Percentiles rank a stretch among this genome's conserved stretches.
These are phyloP conservation scores for Tigriopus japonicus DNA, from an alignment of 1,140 invertebrate genomes.

Conservation along the genomic window DNA sequence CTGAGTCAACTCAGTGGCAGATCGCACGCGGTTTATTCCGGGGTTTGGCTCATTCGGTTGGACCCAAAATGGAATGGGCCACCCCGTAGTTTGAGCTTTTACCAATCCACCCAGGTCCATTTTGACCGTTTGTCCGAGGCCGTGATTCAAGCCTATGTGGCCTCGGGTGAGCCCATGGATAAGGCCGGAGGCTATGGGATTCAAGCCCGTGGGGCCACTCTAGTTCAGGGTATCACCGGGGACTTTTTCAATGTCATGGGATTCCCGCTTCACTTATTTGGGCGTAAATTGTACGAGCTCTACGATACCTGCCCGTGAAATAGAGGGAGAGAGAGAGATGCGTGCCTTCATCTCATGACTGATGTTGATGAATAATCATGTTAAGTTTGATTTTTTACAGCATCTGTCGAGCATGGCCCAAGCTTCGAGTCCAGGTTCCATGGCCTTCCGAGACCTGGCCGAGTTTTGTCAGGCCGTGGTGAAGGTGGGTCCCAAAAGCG, in stretches of 20 bases:
- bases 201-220: slow-evolving; percentile 63
- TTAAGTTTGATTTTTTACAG: too few species aligned
- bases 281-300: slow-evolving; percentile 34
- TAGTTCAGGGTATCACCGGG: slow-evolving; percentile 68
- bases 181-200: slow-evolving; percentile 90
- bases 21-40: not conserved
- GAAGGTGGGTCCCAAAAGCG: too few species aligned
- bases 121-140: slow-evolving; percentile 4
- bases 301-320: too few species aligned
- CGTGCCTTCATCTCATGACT: too few species aligned
- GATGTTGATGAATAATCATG: too few species aligned
- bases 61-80: too few species aligned
- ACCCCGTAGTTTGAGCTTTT: not conserved
- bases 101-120: not conserved
- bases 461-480: too few species aligned
- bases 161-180: slow-evolving; percentile 28
- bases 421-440: too few species aligned
- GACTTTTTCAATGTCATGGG: slow-evolving; percentile 88
- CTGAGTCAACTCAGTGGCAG: not conserved
- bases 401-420: too few species aligned
- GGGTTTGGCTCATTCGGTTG: not conserved
- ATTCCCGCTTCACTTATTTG: slow-evolving; percentile 60
- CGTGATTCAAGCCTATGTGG: slow-evolving; percentile 5
- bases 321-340: too few species aligned
- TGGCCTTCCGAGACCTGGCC: too few species aligned